Conservation (phyloP, 2,113 vertebrate genomes). For the Bujurquina vittata region DNA sequence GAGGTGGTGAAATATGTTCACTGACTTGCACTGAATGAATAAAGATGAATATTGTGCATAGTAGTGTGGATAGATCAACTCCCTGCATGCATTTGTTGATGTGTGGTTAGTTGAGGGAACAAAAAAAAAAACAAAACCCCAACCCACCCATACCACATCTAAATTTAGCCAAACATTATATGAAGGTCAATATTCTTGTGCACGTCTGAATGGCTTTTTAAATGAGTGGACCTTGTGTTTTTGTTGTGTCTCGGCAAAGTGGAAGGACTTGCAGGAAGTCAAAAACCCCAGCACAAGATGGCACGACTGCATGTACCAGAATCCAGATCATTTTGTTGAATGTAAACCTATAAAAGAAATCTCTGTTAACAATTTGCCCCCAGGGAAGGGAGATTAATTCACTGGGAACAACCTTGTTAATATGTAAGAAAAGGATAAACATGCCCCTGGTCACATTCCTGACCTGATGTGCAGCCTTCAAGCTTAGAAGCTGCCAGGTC, state of each 20-base stretch:
- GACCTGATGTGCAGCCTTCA: neutral
- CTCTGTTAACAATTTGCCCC: too few species aligned
- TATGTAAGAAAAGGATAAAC: neutral
- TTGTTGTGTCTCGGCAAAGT: neutral
- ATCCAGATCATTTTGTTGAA: neutral
- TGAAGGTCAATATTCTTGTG: neutral
- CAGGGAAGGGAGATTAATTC: neutral
- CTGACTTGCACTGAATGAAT: neutral
- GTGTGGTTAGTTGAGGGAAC: neutral
- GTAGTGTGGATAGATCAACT: neutral
- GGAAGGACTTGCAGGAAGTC: neutral
- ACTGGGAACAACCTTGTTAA: neutral
- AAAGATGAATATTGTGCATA: neutral
- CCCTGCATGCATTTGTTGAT: neutral
- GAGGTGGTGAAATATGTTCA: neutral
- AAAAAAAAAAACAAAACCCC: neutral
- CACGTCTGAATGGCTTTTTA: neutral
- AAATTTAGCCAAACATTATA: neutral
- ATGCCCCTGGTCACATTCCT: neutral
- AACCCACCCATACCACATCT: neutral
- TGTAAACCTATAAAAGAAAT: too few species aligned
- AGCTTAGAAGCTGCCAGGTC: neutral
- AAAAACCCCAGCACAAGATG: neutral
- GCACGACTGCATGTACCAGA: neutral
- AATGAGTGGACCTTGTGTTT: neutral